Conservation (phyloP, 2,113 vertebrate species). For the Macaca mulatta region DNA sequence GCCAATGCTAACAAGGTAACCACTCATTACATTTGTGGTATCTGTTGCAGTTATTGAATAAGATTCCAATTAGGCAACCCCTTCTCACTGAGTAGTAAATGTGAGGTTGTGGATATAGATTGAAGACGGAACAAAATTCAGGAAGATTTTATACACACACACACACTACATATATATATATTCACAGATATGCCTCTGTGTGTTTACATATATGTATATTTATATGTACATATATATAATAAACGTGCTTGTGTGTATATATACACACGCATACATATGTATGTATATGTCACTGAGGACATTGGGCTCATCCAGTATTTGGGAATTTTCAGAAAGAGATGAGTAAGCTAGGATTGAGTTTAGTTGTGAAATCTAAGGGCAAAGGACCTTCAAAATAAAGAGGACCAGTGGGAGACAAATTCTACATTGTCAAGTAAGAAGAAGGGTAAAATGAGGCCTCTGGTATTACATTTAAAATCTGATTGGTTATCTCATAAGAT, state of each 20-base stretch:
- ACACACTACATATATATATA: neutral
- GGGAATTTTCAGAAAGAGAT: neutral
- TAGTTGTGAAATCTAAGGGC: neutral
- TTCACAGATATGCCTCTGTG: neutral
- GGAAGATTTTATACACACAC: neutral
- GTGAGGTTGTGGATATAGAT: neutral
- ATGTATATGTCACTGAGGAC: neutral
- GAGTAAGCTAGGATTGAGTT: neutral
- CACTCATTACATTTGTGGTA: neutral
- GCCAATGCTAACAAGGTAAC: neutral
- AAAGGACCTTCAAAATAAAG: neutral
- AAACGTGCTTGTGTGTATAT: neutral
- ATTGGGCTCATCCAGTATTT: neutral
- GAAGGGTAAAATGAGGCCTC: neutral
- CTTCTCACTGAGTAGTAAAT: neutral
- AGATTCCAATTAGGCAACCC: neutral
- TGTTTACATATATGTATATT: neutral
- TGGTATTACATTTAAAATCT: neutral
- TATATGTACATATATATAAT: neutral
- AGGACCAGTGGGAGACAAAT: neutral
- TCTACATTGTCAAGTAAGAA: neutral
- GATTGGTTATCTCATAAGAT: neutral
- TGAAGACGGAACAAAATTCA: neutral
- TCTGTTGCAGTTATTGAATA: neutral
- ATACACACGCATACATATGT: neutral